Base-by-base conservation (phyloP, 2,888 invertebrate genomes). In the Polydrusus pterygomalis region DNA sequence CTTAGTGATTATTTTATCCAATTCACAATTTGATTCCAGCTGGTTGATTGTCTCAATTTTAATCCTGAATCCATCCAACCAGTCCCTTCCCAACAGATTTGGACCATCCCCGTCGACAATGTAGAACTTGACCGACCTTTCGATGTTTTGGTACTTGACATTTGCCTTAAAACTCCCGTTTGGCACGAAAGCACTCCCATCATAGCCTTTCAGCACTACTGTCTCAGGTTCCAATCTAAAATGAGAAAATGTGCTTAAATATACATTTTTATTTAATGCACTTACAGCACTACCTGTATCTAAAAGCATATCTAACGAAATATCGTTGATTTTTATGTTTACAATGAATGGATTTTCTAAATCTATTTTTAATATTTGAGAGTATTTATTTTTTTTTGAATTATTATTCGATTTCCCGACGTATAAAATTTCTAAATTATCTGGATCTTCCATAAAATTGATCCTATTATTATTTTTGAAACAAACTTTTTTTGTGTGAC, bases 61-160 rank as follows among this genome's bases (percentile, higher is more conserved):
- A 34, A 68, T 64, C 13, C 45, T 45, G 43, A 74, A 74, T 34
- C 20, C 17, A 43, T 54, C 38, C 7, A 75, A n/a, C 58, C 60
- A 77, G 30, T 74, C 74, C 45, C 77, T 1, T 25, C 77, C 70
- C 25, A 77, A 30, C 17, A 74, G 49, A 60, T 71, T 56, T n/a
- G 38, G 43, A 40, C 56, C 71, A 15, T 15, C 47, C 2, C 17
- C 17, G 47, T 47, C 2, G 15, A 47, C 47, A 47, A 47, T 17
- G 47, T 47, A 47, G 47, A 47, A 17, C 17, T 47, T 47, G 47
- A 47, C 47, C 15, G 17, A 15, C 47, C 17, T 47, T n/a, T 5
- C 17, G 17, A 47, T 15, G 17, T 47, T 47, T 17, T 47, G 17
- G 17, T 47, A 17, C 47, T 15, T 17, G 15, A 47, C 47, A 15